Percentiles rank a stretch among this genome's conserved stretches.
phyloP scores from a whole-genome alignment of 2,797 vertebrate genomes.

The Champsocephalus gunnari region DNA sequence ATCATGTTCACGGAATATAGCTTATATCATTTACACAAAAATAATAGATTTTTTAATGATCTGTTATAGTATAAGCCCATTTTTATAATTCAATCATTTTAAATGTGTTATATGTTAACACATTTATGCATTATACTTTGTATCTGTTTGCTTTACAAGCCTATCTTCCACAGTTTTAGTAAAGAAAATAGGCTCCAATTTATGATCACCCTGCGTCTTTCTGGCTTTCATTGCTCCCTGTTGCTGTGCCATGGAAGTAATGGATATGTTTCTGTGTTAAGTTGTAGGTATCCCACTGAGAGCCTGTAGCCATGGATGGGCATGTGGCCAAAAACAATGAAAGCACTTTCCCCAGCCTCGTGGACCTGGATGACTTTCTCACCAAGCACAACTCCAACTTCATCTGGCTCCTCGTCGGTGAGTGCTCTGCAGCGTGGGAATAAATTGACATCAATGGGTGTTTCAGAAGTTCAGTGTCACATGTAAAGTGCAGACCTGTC shows the following conservation, averaged over 20 bases:
- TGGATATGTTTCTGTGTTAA: conserved; percentile 38
- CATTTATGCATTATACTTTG: neutral
- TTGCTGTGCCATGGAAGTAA: neutral
- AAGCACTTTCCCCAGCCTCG: conserved; percentile 90
- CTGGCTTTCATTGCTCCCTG: neutral
- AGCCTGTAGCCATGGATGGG: conserved; percentile 89
- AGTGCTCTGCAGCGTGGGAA: conserved; percentile 62
- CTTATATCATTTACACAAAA: neutral
- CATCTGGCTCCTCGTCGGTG: conserved; percentile 98
- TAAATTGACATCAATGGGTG: neutral
- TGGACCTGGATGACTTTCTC: conserved; percentile 92
- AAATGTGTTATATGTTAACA: neutral
- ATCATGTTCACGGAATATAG: neutral
- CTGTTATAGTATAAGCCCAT: neutral
- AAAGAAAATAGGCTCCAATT: neutral
- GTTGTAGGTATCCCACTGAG: conserved; percentile 63
- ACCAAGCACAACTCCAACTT: conserved; percentile 95
- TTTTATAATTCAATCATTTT: neutral
- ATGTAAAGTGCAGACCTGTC: conserved; percentile 1
- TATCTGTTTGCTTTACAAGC: neutral
- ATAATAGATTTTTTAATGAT: too few relatives aligned
- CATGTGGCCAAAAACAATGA: conserved; percentile 89
- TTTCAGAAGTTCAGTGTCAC: neutral
- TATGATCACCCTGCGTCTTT: neutral
- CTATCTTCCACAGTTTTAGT: neutral